These are phyloP conservation scores for Oplegnathus fasciatus DNA, from an alignment of 2,113 vertebrate genomes.

Conservation along the genomic window DNA sequence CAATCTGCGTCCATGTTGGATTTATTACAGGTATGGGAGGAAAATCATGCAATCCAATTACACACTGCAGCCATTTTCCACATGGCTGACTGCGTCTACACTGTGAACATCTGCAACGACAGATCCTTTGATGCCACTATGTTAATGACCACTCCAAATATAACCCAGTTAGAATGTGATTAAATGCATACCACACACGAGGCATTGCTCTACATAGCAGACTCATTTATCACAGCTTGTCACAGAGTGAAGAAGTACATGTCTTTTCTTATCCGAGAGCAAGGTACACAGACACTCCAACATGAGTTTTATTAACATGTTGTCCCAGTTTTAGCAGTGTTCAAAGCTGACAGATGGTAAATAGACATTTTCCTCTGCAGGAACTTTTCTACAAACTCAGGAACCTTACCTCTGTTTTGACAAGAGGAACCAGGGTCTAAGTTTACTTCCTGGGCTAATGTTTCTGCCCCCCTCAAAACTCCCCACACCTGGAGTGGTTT, in stretches of 20 bases:
- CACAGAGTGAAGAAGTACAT: not conserved
- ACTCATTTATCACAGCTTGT: slow-evolving; percentile 31
- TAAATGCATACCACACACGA: slow-evolving; percentile 22
- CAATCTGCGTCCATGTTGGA: not conserved
- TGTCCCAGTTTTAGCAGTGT: not conserved
- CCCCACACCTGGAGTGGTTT: no score
- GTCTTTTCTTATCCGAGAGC: not conserved
- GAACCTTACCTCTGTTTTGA: not conserved
- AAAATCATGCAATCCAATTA: slow-evolving; percentile 1
- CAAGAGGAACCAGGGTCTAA: no score
- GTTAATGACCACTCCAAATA: slow-evolving; percentile 37
- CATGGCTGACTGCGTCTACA: not conserved
- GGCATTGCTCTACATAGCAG: slow-evolving; percentile 20
- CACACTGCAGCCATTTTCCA: not conserved
- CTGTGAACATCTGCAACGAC: slow-evolving; percentile 9
- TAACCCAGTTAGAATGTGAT: slow-evolving; percentile 32
- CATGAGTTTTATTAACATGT: not conserved
- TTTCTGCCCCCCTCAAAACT: not conserved
- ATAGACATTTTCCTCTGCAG: not conserved
- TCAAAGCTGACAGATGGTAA: not conserved
- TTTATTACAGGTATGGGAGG: not conserved
- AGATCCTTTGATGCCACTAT: slow-evolving; percentile 44
- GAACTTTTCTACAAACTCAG: not conserved
- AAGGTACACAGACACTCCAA: not conserved
- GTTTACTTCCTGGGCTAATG: not conserved